A percentile compares a stretch with the other conserved stretches of the same genome.
phyloP scores from a whole-genome alignment of 2,797 vertebrate genomes.

The Dallia pectoralis region DNA sequence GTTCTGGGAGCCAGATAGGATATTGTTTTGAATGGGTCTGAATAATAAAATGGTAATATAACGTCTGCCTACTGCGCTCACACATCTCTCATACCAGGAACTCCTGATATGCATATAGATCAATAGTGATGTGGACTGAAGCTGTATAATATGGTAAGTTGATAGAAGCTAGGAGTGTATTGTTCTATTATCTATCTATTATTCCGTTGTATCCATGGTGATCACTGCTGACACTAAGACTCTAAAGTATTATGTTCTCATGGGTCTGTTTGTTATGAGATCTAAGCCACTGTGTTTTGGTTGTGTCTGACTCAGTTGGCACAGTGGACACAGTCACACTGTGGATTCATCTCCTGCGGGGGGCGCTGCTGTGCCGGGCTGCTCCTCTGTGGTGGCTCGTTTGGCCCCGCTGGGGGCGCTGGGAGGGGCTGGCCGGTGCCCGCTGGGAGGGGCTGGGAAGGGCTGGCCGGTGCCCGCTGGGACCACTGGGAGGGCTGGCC shows the following conservation, averaged over 20 bases:
- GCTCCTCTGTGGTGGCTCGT: too few relatives aligned
- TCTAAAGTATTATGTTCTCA: too few relatives aligned
- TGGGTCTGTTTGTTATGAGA: background rate
- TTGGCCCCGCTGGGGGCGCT: too few relatives aligned
- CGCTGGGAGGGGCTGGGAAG: too few relatives aligned
- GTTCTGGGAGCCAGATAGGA: conserved; percentile 17
- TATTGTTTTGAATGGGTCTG: conserved; percentile 32
- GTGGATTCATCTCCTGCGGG: too few relatives aligned
- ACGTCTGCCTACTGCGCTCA: conserved; percentile 28
- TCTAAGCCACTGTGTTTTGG: background rate
- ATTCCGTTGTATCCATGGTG: background rate
- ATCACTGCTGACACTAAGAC: background rate
- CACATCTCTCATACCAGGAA: background rate
- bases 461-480: too few relatives aligned
- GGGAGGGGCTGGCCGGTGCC: too few relatives aligned
- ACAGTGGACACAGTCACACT: too few relatives aligned
- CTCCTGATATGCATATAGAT: background rate
- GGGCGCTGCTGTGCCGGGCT: too few relatives aligned
- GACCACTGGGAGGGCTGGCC: too few relatives aligned
- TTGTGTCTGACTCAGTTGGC: too few relatives aligned
- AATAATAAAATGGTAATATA: conserved; percentile 28
- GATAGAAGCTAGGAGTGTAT: background rate
- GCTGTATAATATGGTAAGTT: conserved; percentile 12
- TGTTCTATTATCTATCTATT: background rate
- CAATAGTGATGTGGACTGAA: conserved; percentile 6